phyloP scores from a whole-genome alignment of 2,888 invertebrate species.

The Neria commutata region DNA sequence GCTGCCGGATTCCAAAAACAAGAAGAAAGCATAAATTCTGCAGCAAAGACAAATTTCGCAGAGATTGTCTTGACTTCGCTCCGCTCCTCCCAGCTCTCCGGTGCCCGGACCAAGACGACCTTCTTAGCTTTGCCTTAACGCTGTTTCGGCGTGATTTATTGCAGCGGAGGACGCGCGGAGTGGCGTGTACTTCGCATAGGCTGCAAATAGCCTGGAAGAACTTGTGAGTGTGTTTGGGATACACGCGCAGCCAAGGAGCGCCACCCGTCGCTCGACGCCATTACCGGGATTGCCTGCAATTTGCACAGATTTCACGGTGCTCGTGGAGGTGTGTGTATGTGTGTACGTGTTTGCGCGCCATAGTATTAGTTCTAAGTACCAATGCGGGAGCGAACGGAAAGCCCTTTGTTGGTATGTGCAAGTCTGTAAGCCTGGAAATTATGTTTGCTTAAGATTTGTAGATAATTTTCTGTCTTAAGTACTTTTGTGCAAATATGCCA shows the following conservation, averaged over 20 bases:
- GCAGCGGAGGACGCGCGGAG: too few relatives aligned
- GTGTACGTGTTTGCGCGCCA: too few relatives aligned
- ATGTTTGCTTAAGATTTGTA: conserved; percentile 38
- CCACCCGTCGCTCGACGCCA: conserved; percentile 57
- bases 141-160: too few relatives aligned
- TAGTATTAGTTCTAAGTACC: neutral
- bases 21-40: conserved; percentile 51
- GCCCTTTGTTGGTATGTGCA: too few relatives aligned
- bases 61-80: conserved; percentile 28
- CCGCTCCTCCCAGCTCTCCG: too few relatives aligned
- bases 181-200: neutral
- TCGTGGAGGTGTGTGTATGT: neutral
- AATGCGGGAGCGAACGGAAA: too few relatives aligned
- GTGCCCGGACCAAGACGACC: conserved; percentile 1
- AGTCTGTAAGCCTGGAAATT: conserved; percentile 37
- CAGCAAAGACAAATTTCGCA: conserved; percentile 55
- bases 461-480: too few relatives aligned
- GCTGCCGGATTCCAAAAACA: too few relatives aligned
- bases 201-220: neutral
- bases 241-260: conserved; percentile 3
- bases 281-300: conserved; percentile 58
- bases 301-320: conserved; percentile 42
- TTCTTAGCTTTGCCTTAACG: conserved; percentile 3
- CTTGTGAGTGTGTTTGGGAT: neutral
- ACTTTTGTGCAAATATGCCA: too few relatives aligned